These are phyloP conservation scores for Lordiphosa fenestrarum DNA, from an alignment of 2,888 invertebrate genomes.

Conservation along the genomic window DNA sequence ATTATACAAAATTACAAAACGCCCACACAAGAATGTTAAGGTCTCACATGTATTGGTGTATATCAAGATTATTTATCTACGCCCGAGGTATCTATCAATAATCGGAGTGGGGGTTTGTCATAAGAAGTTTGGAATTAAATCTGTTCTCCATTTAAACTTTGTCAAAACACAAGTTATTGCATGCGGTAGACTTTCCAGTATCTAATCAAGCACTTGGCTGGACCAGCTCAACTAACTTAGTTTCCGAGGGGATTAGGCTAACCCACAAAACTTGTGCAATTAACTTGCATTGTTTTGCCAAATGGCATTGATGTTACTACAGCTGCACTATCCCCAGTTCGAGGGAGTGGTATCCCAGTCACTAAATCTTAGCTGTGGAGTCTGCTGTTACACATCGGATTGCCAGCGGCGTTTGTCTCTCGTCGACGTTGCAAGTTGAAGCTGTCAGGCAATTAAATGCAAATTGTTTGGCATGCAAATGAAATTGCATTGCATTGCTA, in stretches of 20 bases:
- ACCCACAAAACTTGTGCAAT: slow-evolving; percentile 4
- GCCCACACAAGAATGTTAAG: too few species aligned
- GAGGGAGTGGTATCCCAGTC: background rate
- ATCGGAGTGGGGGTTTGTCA: too few species aligned
- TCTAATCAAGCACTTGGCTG: slow-evolving; percentile 11
- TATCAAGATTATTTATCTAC: too few species aligned
- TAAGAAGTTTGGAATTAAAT: too few species aligned
- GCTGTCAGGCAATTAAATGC: slow-evolving; percentile 62
- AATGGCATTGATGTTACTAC: slow-evolving; percentile 9
- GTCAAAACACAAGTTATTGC: too few species aligned
- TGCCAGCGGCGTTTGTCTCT: slow-evolving; percentile 18
- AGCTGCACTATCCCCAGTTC: slow-evolving; percentile 3
- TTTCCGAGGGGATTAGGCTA: slow-evolving; percentile 3
- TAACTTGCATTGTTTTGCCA: slow-evolving; percentile 7
- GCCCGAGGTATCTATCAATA: too few species aligned
- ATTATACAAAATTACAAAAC: too few species aligned
- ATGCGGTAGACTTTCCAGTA: too few species aligned
- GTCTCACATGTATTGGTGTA: too few species aligned
- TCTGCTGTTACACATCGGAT: background rate
- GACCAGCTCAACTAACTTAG: slow-evolving; percentile 1
- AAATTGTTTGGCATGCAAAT: slow-evolving; percentile 50
- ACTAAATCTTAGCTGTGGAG: too few species aligned
- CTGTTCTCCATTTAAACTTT: too few species aligned
- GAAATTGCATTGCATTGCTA: slow-evolving; percentile 24
- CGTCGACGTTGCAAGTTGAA: slow-evolving; percentile 23